Base-by-base conservation (phyloP, 1,140 invertebrate species). In the Papilio aristodemus region DNA sequence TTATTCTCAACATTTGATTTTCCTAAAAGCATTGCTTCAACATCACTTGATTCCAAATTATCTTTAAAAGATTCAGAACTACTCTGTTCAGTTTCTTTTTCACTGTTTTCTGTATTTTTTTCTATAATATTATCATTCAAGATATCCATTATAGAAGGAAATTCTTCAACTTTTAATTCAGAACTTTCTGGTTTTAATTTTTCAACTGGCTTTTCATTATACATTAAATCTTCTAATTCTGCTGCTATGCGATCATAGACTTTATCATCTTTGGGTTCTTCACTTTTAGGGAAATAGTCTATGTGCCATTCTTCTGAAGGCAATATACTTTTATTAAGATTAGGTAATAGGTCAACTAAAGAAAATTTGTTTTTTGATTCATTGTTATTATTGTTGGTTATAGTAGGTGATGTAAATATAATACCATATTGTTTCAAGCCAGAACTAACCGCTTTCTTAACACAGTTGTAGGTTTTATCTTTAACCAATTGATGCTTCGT, bases 71-170 rank as follows among this genome's bases (percentile, higher is more conserved):
- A 80, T 62, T 78, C 63, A 38, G 71, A 72, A 75, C 43, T 78
- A 73, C 67, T 83, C 73, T 83, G 76, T 60, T 85, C 73, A 73
- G 37, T 76, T 41, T 68, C 59, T 77, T 86, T 89, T 57, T 69
- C 25, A 71, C 79, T 73, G 25, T 10, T 54, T 54, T 54, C 46
- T 25, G 68, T 17, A 60, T 67, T 75, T 59, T 58, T 77, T 25
- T 78, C 80, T 71, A 71, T 75, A 38, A 73, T 71, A 62, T 84
- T 88, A 68, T 92, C 91, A 85, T 92, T 92, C 9, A 92, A 78
- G 58, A 92, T 91, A 67, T 92, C 91, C 90, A 92, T 91, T 50
- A 92, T 92, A 5, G 91, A 92, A 41, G 91, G 91, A 71, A 91
- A 92, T n/a, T 92, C 91, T 78, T 92, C 91, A 32, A 75, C 72